Percentiles rank a stretch among this genome's conserved stretches.
phyloP scores from a whole-genome alignment of 2,888 invertebrate genomes.

The Xestoiulus laeticollis region DNA sequence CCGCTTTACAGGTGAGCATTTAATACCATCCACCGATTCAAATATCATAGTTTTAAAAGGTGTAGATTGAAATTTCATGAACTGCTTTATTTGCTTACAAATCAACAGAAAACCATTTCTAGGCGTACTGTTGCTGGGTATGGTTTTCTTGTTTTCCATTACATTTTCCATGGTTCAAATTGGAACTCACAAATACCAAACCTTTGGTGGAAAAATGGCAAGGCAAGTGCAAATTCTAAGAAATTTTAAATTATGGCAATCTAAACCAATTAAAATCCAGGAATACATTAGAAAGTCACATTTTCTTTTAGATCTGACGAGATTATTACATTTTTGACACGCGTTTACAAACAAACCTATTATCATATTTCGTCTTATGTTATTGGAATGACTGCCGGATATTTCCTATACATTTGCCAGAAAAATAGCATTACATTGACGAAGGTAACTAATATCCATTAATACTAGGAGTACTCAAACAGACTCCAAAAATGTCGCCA shows the following conservation, averaged over 20 bases:
- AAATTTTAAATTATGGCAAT: neutral
- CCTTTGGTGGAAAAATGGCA: neutral
- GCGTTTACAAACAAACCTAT: neutral
- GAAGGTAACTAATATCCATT: neutral
- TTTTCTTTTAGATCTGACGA: neutral
- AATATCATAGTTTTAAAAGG: neutral
- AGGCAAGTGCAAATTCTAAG: neutral
- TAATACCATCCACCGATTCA: neutral
- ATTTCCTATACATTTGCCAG: neutral
- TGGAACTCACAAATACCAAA: neutral
- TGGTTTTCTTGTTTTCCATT: neutral
- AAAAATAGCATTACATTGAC: neutral
- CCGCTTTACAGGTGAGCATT: constrained; percentile 3
- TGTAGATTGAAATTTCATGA: neutral
- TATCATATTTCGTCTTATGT: constrained; percentile 2
- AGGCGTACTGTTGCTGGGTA: neutral
- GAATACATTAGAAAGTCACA: neutral
- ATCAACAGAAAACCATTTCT: neutral
- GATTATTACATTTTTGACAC: neutral
- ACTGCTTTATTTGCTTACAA: neutral
- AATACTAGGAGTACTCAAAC: too few relatives aligned
- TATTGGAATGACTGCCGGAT: neutral
- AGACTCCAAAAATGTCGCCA: too few relatives aligned
- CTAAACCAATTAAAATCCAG: neutral
- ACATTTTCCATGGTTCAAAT: neutral